Evolutionary conservation across 2,797 vertebrate species (phyloP), one percentile per base, ranked within the genome.

Genomic region (Hemibagrus guttatus): DNA sequence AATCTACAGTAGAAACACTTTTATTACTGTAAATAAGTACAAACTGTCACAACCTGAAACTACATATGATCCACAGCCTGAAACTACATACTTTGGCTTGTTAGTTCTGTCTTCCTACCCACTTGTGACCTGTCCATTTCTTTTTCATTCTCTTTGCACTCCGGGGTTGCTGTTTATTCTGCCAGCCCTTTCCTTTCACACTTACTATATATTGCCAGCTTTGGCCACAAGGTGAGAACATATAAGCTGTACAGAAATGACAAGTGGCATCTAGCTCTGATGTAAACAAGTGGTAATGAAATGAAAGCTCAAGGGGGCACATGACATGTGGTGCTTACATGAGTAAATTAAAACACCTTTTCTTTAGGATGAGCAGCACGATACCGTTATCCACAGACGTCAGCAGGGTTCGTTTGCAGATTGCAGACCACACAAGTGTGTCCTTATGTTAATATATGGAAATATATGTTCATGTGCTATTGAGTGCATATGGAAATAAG

Each of bases 151-250:
- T 52, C 6, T 78, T 56, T 78, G 23, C 42, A n/a, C n/a, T 54
- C 69, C 2, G 21, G 35, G 39, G 21, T 46, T 26, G 39, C 46
- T 56, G 28, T 78, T 76, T 78, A 56, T 56, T 78, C 74, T n/a
- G 3, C 31, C n/a, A 54, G 74, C n/a, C 74, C 74, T 76, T 76
- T 78, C 74, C 74, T 76, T 76, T 78, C 71, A 78, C 4, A 21
- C 52, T 58, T 23, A 7, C n/a, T 78, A 14, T 80, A 80, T 26
- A 39, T 59, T 80, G 31, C 31, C 31, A 42, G 56, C 31, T 61
- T 42, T n/a, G 35, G 56, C 35, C 21, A 61, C 19, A 61, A 80
- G 56, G 19, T 42, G 56, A 59, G 21, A 80, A 80, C 6, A 39
- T 28, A 74, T 31, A 26, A 23, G 13, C 19, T 61, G 58, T 42